Conservation (phyloP, 2,797 vertebrate genomes). For the Pangasius larnaudii region DNA sequence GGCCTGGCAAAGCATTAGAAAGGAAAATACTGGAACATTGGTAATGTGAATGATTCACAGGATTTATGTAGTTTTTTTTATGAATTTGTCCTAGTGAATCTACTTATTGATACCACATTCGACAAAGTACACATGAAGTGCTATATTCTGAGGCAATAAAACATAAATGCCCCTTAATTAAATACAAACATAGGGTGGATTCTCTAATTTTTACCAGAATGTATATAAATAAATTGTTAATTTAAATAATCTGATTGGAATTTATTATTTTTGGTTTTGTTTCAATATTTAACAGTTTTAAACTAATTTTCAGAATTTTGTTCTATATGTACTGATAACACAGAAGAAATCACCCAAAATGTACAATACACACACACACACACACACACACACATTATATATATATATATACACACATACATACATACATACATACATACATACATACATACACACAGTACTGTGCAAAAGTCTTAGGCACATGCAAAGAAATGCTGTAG, state of each 20-base stretch:
- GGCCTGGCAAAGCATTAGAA: conserved; percentile 13
- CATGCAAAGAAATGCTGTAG: no score
- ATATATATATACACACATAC: no score
- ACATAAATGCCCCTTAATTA: not conserved
- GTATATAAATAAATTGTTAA: not conserved
- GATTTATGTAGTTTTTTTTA: conserved; percentile 14
- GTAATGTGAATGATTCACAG: conserved; percentile 17
- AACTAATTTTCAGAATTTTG: no score
- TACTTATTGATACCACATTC: conserved; percentile 5
- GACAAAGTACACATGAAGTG: not conserved
- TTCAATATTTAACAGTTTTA: not conserved
- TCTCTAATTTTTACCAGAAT: not conserved
- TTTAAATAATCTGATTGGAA: no score
- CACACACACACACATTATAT: no score
- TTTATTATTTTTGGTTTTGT: not conserved
- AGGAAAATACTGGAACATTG: conserved; percentile 21
- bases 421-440: no score
- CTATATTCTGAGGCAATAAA: not conserved
- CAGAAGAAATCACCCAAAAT: not conserved
- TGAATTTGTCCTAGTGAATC: not conserved
- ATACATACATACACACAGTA: no score
- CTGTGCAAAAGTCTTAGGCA: no score
- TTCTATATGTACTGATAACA: not conserved
- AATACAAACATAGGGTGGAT: not conserved
- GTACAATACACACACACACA: no score